Base-by-base conservation (phyloP, 2,888 invertebrate genomes). In the Lepidochitona cinerea region DNA sequence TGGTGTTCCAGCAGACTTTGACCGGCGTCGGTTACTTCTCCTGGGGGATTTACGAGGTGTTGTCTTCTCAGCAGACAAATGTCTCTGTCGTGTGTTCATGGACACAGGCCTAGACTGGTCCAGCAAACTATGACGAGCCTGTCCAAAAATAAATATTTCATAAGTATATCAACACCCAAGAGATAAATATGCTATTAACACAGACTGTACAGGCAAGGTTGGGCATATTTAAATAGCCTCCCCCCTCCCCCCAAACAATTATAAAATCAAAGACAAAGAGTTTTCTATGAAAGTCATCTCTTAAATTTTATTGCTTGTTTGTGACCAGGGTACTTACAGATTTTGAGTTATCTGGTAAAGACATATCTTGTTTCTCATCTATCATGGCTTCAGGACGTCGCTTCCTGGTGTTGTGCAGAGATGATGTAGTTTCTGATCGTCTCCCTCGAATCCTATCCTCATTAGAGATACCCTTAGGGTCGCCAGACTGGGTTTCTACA, bases 401-500 rank as follows among this genome's bases (percentile, higher is more conserved):
- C 29, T 59, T 59, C 2, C 59, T 23, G 29, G 14, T 26, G 29
- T 29, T 59, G 18, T 14, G 14, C 26, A 29, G 59, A 32, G 12
- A 29, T 2, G 59, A 29, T 23, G 59, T 4, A 9, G 29, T 12
- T 32, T 59, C 59, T 2, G 59, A 59, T 4, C 29, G 26, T 29
- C 26, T 1, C 14, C 59, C 59, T 2, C 59, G 23, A 1, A 59
- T 29, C 12, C 23, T 59, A 32, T 59, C 75, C 12, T 81, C 78
- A 0, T 83, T 81, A 9, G 69, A 72, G 68, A 82, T 77, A 64
- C 74, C 75, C 35, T 73, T 72, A 4, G 79, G 79, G 14, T 77
- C 72, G 36, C 73, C 76, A 4, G 74, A 75, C 78, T 89, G 89
- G 12, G 85, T 86, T 79, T 91, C 91, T 3, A 91, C 85, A 0